These are phyloP conservation scores for Aleiodes sp. DNA, from an alignment of 1,140 invertebrate species.

Conservation along the genomic window DNA sequence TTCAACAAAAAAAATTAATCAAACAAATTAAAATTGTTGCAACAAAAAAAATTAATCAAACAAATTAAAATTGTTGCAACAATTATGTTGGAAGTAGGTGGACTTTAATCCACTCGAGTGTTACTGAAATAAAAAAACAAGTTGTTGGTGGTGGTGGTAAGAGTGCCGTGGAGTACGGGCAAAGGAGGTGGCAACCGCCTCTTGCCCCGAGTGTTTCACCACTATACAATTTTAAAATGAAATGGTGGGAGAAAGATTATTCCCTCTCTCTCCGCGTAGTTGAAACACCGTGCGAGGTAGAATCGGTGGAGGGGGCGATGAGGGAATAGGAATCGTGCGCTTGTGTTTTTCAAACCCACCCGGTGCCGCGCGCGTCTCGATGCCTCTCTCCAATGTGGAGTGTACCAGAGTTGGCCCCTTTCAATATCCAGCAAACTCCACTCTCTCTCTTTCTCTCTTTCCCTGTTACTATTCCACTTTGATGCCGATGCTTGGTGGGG, in stretches of 20 bases:
- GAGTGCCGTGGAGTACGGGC: conserved; percentile 23
- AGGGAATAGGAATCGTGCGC: neutral
- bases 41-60: too few relatives aligned
- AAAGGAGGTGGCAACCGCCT: conserved; percentile 35
- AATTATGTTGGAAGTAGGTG: conserved; percentile 5
- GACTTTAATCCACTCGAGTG: neutral
- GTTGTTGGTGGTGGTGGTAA: conserved; percentile 43
- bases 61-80: too few relatives aligned
- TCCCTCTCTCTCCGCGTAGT: conserved; percentile 1
- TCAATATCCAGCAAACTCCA: neutral
- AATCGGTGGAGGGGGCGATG: too few relatives aligned
- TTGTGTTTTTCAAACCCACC: conserved; percentile 5
- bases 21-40: too few relatives aligned
- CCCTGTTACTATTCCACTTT: conserved; percentile 17
- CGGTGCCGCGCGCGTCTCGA: neutral
- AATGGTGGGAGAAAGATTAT: conserved; percentile 17
- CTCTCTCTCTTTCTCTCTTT: conserved; percentile 4
- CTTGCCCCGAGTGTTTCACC: conserved; percentile 20
- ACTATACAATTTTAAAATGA: neutral
- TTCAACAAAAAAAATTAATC: too few relatives aligned
- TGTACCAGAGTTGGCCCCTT: neutral
- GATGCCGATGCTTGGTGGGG: conserved; percentile 46
- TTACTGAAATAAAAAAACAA: too few relatives aligned
- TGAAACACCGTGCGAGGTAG: too few relatives aligned
- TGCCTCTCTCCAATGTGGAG: neutral